A percentile compares a stretch with the other conserved stretches of the same genome.
Evolutionary conservation across 2,888 invertebrate genomes (phyloP).

Genomic region (Pachydiplax longipennis): DNA sequence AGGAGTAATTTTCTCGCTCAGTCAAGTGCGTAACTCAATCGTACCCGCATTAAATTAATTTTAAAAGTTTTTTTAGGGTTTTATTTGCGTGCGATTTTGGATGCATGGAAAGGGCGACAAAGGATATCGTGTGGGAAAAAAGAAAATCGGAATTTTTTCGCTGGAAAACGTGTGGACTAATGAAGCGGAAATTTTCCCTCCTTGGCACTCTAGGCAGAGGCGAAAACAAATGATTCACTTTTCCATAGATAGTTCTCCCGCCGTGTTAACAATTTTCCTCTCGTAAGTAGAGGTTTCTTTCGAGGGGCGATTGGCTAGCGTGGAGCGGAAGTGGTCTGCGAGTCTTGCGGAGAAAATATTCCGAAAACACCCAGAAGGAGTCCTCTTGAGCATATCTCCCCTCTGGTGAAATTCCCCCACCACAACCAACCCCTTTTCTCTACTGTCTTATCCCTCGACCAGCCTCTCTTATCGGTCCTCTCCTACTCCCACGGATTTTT

Average conservation of each 20-base stretch:
- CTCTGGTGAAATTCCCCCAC: background rate
- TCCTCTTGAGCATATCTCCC: background rate
- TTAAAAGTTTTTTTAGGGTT: too few relatives aligned
- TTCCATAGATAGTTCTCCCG: background rate
- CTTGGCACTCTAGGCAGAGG: background rate
- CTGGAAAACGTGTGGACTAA: background rate
- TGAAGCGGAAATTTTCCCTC: background rate
- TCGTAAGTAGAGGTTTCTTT: background rate
- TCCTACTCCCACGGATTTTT: background rate
- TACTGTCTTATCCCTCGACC: background rate
- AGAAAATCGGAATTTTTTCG: background rate
- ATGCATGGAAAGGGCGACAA: background rate
- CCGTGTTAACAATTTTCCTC: background rate
- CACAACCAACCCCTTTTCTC: background rate
- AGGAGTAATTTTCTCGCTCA: too few relatives aligned
- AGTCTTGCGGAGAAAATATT: constrained; percentile 14
- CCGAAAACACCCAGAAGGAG: background rate
- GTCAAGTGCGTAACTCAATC: too few relatives aligned
- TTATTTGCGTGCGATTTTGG: background rate
- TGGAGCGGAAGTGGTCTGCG: constrained; percentile 22
- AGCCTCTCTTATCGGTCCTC: background rate
- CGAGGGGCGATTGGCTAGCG: background rate
- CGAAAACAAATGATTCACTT: background rate
- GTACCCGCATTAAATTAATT: too few relatives aligned
- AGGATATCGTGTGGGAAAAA: background rate